Evolutionary conservation across 1,140 invertebrate genomes (phyloP).

Genomic region (Nymphalis io): DNA sequence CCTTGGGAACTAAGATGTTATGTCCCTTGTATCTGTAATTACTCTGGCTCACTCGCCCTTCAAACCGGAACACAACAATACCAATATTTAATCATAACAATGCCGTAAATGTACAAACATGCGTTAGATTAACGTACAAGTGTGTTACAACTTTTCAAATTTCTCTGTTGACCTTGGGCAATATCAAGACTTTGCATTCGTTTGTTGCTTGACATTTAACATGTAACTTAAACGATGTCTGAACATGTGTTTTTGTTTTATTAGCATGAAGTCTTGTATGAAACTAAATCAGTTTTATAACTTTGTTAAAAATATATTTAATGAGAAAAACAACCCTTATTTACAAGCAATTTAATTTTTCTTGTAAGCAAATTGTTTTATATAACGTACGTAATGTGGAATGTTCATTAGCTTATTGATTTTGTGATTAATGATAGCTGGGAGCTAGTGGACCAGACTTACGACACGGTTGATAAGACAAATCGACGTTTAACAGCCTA

Average conservation of each 20-base stretch:
- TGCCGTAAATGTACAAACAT: too few relatives aligned
- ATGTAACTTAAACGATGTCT: slow-evolving; percentile 9
- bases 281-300: slow-evolving; percentile 18
- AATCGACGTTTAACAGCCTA: slow-evolving; percentile 37
- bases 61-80: too few relatives aligned
- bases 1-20: too few relatives aligned
- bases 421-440: slow-evolving; percentile 29
- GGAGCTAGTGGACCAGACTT: slow-evolving; percentile 21
- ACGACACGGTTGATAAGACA: slow-evolving; percentile 35
- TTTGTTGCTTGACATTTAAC: slow-evolving; percentile 17
- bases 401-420: slow-evolving; percentile 31
- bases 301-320: background rate
- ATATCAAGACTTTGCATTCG: background rate
- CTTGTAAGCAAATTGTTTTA: background rate
- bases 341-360: background rate
- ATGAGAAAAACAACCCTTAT: background rate
- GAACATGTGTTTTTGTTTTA: slow-evolving; percentile 25
- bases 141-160: background rate
- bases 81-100: too few relatives aligned
- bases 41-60: too few relatives aligned
- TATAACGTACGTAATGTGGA: slow-evolving; percentile 7
- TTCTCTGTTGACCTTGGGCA: background rate
- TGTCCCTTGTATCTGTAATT: too few relatives aligned
- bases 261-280: slow-evolving; percentile 9
- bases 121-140: too few relatives aligned